phyloP scores from a whole-genome alignment of 2,113 vertebrate genomes.

The Ochotona princeps region DNA sequence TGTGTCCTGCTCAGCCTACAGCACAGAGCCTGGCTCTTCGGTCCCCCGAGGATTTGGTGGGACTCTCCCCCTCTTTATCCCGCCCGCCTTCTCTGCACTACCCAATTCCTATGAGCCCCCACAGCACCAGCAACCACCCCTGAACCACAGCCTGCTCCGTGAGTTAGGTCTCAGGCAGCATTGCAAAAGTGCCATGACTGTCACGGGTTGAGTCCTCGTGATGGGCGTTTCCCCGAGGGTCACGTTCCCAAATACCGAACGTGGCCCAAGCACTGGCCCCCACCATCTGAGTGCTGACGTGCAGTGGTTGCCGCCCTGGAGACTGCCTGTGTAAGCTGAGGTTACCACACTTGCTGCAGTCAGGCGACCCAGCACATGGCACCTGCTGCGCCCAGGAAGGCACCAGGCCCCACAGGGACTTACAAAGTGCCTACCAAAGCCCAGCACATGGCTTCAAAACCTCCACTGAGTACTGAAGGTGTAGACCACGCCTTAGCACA shows the following conservation, averaged over 20 bases:
- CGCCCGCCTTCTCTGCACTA: background rate
- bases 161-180: background rate
- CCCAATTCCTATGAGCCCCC: background rate
- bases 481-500: background rate
- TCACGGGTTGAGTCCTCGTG: background rate
- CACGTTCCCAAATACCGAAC: background rate
- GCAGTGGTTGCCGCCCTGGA: background rate
- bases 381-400: background rate
- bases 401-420: background rate
- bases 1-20: background rate
- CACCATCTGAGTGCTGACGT: background rate
- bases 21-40: accelerated
- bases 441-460: no score
- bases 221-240: background rate
- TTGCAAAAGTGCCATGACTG: no score
- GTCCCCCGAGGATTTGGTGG: background rate
- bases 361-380: no score
- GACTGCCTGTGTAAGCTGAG: background rate
- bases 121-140: background rate
- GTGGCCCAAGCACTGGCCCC: background rate
- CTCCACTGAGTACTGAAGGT: no score
- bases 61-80: background rate
- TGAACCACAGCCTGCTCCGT: background rate
- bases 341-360: background rate
- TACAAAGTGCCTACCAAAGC: background rate